phyloP scores from a whole-genome alignment of 37 sponge, comb jelly and placozoan species.

The Diacarnus erythraeanus region DNA sequence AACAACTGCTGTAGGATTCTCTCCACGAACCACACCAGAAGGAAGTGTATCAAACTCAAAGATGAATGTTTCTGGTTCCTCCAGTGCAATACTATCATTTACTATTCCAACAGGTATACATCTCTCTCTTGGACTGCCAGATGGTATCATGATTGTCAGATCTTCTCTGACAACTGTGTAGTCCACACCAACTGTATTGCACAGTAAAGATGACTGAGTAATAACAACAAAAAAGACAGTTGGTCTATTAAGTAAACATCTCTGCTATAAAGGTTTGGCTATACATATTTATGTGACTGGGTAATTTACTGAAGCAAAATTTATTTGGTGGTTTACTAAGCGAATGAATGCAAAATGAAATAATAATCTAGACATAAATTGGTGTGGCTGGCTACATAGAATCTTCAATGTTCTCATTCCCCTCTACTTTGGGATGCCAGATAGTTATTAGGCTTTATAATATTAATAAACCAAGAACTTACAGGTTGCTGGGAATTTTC shows the following conservation, averaged over 20 bases:
- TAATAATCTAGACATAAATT: no score
- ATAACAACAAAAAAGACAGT: not conserved
- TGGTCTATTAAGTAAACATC: no score
- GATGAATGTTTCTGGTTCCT: constrained; percentile 6
- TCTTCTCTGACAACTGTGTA: not conserved
- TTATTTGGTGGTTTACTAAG: no score
- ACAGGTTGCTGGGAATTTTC: not conserved
- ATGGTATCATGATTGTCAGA: not conserved
- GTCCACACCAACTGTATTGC: not conserved
- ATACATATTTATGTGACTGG: not conserved
- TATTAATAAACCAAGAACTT: not conserved
- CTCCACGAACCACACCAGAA: constrained; percentile 15
- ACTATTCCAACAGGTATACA: not conserved
- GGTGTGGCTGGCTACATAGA: no score
- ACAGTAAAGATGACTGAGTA: no score
- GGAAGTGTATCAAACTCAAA: constrained; percentile 5
- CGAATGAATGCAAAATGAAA: no score
- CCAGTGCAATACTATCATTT: constrained; percentile 22
- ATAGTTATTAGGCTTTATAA: not conserved
- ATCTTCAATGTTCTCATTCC: not conserved
- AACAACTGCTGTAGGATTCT: not conserved
- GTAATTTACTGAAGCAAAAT: not conserved
- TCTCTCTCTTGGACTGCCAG: not conserved
- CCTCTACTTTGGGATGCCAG: no score
- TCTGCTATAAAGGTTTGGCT: no score